Evolutionary conservation across 2,113 vertebrate species (phyloP), one percentile per base, ranked within the genome.

Genomic region (Xenopus borealis): DNA sequence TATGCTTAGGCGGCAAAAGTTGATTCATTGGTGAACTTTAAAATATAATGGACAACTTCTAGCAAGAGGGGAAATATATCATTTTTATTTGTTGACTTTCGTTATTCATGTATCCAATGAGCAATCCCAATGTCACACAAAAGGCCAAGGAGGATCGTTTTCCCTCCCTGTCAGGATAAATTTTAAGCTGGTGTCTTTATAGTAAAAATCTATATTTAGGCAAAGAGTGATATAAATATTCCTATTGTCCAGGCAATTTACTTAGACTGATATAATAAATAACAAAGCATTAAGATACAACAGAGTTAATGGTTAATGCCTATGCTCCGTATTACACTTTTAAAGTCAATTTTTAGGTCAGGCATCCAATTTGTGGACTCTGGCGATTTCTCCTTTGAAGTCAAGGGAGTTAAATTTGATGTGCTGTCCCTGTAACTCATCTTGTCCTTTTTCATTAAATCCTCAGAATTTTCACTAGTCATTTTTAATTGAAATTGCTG

Each of bases 401-500:
- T 79, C 81, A 79, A 72, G 59, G 63, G 30, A 10, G 59, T 33
- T 74, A 6, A 52, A 79, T 71, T 66, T 6, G 46, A 67, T 40
- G 45, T 59, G 19, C 59, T 81, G 68, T 58, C 13, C 27, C 73
- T 50, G 61, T 55, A 77, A 77, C 67, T 64, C 59, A 77, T 75
- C 59, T 63, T 33, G 67, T 69, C 59, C 30, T n/a, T 64, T 74
- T 70, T 77, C 59, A 77, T 77, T 77, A 77, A 64, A 77, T 64
- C 61, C 74, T 70, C 74, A 1, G 58, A 53, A 64, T 77, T 76
- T 69, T 62, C 68, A 62, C n/a, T 76, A 69, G 66, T 76, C 73
- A 76, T 44, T 76, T 77, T 77, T 77, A 77, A 77, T 70, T 77
- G 74, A 77, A 69, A 77, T 57, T 62, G 58, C 59, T 55, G 27